These are phyloP conservation scores for Pterostichus madidus DNA, from an alignment of 2,888 invertebrate species.

Conservation along the genomic window DNA sequence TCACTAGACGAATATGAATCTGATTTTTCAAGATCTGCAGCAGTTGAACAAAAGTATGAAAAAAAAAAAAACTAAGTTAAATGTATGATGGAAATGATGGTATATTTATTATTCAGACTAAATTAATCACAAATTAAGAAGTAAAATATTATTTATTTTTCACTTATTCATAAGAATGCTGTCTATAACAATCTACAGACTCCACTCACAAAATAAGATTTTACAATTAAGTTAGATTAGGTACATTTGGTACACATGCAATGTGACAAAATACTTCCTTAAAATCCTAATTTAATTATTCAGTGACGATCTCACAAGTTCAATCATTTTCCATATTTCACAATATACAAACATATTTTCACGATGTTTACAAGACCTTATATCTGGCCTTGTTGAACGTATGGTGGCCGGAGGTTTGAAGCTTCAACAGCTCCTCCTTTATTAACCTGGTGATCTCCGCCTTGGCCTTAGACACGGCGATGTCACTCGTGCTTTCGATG, in stretches of 20 bases:
- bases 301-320: not conserved
- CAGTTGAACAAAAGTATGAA: too few species aligned
- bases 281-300: not conserved
- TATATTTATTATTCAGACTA: too few species aligned
- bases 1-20: too few species aligned
- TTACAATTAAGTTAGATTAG: not conserved
- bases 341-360: slow-evolving; percentile 9
- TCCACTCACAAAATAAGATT: not conserved
- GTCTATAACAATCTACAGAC: not conserved
- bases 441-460: slow-evolving; percentile 98
- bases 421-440: slow-evolving; percentile 97
- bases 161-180: not conserved
- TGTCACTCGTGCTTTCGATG: slow-evolving; percentile 98
- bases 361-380: slow-evolving; percentile 88
- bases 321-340: not conserved
- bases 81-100: too few species aligned
- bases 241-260: not conserved
- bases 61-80: too few species aligned
- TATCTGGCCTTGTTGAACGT: slow-evolving; percentile 95
- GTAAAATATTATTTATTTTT: slow-evolving; percentile 11
- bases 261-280: slow-evolving; percentile 3
- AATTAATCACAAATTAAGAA: slow-evolving; percentile 1
- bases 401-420: slow-evolving; percentile 92
- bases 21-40: too few species aligned
- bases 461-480: slow-evolving; percentile 97